A percentile compares a stretch with the other conserved stretches of the same genome.
Evolutionary conservation across 37 sponge, comb jelly and placozoan species (phyloP).

Genomic region (Beroe forskalii): DNA sequence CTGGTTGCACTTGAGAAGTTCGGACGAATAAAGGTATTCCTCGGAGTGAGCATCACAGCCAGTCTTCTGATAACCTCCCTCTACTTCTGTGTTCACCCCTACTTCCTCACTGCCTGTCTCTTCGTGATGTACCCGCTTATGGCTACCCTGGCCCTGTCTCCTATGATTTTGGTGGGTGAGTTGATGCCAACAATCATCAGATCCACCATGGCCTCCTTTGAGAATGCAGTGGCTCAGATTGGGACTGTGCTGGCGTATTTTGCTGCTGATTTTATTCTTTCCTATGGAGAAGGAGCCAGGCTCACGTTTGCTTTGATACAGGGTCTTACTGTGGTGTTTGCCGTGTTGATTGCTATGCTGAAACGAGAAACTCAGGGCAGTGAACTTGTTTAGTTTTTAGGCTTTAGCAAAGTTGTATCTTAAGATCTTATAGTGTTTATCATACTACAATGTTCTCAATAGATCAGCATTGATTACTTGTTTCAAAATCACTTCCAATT

Average conservation of each 20-base stretch:
- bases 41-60: background rate
- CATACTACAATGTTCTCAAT: too few relatives aligned
- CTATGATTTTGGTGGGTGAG: background rate
- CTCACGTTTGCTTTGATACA: background rate
- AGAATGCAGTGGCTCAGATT: background rate
- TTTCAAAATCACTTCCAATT: too few relatives aligned
- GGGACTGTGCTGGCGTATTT: background rate
- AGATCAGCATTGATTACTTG: too few relatives aligned
- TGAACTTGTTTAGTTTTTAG: background rate
- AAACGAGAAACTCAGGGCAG: background rate
- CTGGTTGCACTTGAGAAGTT: background rate
- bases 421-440: too few relatives aligned
- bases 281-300: background rate
- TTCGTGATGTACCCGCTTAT: background rate
- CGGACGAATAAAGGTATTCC: background rate
- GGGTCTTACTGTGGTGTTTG: background rate
- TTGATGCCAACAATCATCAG: background rate
- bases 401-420: too few relatives aligned
- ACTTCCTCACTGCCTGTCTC: background rate
- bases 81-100: background rate
- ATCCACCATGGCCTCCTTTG: background rate
- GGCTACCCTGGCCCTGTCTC: background rate
- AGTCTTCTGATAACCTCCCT: background rate
- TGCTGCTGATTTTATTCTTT: background rate
- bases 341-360: background rate